Evolutionary conservation across 1,140 invertebrate species (phyloP), one percentile per base, ranked within the genome.

Genomic region (honey bee (Apis mellifera)): DNA sequence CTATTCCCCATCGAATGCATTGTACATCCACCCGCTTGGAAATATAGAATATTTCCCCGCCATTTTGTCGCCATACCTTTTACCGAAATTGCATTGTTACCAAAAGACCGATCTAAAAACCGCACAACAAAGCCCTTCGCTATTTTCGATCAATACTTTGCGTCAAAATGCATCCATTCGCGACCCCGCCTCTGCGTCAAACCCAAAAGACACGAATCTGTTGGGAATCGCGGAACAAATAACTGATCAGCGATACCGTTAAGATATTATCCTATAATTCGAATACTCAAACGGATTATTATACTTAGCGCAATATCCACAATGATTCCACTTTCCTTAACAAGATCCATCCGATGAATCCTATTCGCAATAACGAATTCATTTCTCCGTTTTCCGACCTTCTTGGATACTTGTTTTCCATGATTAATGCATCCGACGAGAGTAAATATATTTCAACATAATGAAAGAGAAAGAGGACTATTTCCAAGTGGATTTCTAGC

Each of bases 351-450:
- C 42, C 26, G n/a, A 48, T 57, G 32, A 65, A n/a, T 13, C 48
- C 17, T 57, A 81, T 52, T n/a, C 52, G n/a, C 54, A 19, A 32
- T 21, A 23, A n/a, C 75, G 75, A 59, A 73, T 80, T 80, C 70
- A 48, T 65, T 80, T 65, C 78, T 50, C 42, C 11, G 50, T 52
- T 74, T 42, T 55, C 71, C 71, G 15, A 64, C 60, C 21, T 48
- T 9, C 71, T 21, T 17, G 32, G 52, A 74, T 71, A 55, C 50
- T 81, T 74, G 65, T 75, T 81, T n/a, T 19, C 23, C 78, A 5
- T 81, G 78, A 81, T 81, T 81, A 81, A 81, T 81, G 50, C 62
- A 23, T 19, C 54, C n/a, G 32, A 26, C 60, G 50, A 57, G 72
- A 23, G 71, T 75, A 75, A 75, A 81, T 81, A 75, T 66, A 75